Evolutionary conservation across 2,113 vertebrate species (phyloP).

Genomic region (Stigmatopora argus): DNA sequence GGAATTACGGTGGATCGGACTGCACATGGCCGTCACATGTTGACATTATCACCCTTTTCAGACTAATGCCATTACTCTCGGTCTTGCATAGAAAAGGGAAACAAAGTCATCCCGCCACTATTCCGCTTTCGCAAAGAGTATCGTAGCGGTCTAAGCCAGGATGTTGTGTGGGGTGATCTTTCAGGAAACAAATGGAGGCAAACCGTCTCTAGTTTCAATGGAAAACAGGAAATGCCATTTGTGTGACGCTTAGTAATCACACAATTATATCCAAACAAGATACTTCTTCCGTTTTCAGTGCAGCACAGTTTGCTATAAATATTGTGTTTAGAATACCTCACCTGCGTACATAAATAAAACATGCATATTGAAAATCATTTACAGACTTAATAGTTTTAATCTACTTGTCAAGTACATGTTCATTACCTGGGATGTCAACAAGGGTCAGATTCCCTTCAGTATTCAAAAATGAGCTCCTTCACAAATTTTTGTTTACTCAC

Average conservation of each 20-base stretch:
- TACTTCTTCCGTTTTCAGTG: not conserved
- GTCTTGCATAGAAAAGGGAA: not conserved
- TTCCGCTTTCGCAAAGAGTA: not conserved
- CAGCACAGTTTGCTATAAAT: not conserved
- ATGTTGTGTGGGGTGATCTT: not conserved
- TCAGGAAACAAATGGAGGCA: not conserved
- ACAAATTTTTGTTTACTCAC: not conserved
- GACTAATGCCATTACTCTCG: not conserved
- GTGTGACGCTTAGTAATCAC: not conserved
- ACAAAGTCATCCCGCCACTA: not conserved
- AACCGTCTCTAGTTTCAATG: not conserved
- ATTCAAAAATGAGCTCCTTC: not conserved
- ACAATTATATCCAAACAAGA: not conserved
- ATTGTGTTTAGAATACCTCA: not conserved
- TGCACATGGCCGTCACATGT: not conserved
- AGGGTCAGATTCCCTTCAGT: not conserved
- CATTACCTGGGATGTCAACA: not conserved
- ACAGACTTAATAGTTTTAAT: not conserved
- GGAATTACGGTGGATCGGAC: conserved; percentile 1
- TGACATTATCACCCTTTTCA: not conserved
- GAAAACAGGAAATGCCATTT: not conserved
- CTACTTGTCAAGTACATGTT: not conserved
- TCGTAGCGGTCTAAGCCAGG: not conserved
- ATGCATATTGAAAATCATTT: not conserved
- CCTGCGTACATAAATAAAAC: not conserved